A percentile compares a stretch with the other conserved stretches of the same genome.
Evolutionary conservation across 2,797 vertebrate species (phyloP).

Genomic region (Calcarius lapponicus): DNA sequence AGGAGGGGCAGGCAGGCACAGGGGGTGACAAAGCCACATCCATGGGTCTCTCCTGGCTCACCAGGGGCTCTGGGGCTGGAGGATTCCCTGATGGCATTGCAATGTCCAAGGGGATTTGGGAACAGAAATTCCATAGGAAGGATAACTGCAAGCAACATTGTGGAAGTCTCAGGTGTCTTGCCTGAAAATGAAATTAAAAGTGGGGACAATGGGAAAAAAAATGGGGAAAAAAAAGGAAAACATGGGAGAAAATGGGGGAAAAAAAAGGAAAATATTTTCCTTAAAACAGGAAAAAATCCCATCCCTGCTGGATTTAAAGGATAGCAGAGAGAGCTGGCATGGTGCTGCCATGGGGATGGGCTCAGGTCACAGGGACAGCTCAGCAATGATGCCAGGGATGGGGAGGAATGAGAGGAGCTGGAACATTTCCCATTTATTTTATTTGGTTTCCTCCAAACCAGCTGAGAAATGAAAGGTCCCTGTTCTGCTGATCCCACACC

Average conservation of each 20-base stretch:
- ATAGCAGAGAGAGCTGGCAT: neutral
- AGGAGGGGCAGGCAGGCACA: neutral
- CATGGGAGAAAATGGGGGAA: no score
- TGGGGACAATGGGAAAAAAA: no score
- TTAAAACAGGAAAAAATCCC: neutral
- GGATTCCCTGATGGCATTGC: rapidly evolving
- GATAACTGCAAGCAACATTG: neutral
- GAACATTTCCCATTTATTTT: neutral
- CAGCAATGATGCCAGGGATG: rapidly evolving
- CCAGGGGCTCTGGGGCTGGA: rapidly evolving
- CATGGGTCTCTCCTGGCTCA: rapidly evolving
- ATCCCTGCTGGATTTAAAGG: neutral
- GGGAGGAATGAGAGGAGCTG: neutral
- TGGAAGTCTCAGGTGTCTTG: neutral
- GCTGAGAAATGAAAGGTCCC: neutral
- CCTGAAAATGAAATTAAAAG: neutral
- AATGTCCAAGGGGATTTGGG: rapidly evolving
- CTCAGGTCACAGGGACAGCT: neutral
- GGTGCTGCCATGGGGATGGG: neutral
- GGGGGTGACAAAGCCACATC: neutral
- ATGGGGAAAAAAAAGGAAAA: no score
- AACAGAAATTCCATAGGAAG: neutral
- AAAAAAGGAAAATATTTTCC: neutral
- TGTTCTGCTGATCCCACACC: neutral
- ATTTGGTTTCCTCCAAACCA: neutral